Conservation (phyloP, 2,113 vertebrate species). For the Oenanthe oenanthe region DNA sequence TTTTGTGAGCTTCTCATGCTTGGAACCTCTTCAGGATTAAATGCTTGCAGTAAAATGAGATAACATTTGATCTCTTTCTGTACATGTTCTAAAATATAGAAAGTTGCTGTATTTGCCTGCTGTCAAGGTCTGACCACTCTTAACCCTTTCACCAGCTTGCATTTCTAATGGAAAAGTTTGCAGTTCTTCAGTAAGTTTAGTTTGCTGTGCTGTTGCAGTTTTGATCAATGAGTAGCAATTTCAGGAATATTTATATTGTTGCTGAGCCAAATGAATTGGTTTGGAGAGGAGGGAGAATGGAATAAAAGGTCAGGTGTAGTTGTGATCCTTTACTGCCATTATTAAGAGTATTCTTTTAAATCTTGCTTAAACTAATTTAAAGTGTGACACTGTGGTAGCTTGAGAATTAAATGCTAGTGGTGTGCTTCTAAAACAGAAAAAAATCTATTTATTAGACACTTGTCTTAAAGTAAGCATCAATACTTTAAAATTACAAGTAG, state of each 20-base stretch:
- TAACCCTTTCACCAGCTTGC: constrained; percentile 89
- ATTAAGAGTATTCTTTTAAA: not conserved
- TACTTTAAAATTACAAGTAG: not conserved
- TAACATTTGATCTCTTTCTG: not conserved
- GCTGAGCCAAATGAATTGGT: not conserved
- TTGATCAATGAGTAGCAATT: constrained; percentile 46
- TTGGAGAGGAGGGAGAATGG: not conserved
- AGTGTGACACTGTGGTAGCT: not conserved
- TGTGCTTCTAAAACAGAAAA: constrained; percentile 31
- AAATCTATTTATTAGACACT: not conserved
- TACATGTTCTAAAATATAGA: not conserved
- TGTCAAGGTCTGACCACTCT: constrained; percentile 64
- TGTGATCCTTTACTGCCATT: not conserved
- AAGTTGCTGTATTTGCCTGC: constrained; percentile 16
- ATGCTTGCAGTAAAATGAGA: not conserved
- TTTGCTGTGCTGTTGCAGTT: constrained; percentile 73
- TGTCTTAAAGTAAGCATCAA: not conserved
- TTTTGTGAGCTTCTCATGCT: not conserved
- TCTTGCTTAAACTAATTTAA: not conserved
- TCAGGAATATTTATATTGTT: not conserved
- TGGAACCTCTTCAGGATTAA: not conserved
- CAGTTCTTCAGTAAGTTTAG: constrained; percentile 89
- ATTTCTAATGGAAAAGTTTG: constrained; percentile 82
- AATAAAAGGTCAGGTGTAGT: not conserved
- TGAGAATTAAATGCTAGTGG: constrained; percentile 7